Evolutionary conservation across 2,888 invertebrate species (phyloP), one percentile per base, ranked within the genome.

Genomic region (Pachycephus smyrnensis): DNA sequence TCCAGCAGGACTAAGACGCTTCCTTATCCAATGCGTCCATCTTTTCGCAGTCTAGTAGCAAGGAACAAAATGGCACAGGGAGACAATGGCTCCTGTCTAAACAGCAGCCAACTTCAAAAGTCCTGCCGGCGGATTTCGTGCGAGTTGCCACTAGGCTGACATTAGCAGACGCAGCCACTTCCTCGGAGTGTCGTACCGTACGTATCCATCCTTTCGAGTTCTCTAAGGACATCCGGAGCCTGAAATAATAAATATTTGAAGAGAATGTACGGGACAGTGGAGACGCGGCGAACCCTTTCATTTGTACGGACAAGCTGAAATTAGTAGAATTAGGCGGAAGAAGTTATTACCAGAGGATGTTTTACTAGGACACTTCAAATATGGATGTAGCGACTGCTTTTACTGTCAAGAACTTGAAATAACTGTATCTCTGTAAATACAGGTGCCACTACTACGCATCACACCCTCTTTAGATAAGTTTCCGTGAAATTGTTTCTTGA

Each of bases 241-340:
- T 86, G 88, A 86, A 89, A 90, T 87, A 88, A 90, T 88, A 90
- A 91, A 91, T 91, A 91, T 91, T 91, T 90, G 87, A 84, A 83
- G 15, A 73, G 35, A 32, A 78, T 75, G 84, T 83, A 88, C 84
- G 88, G 86, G 79, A 83, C 81, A 84, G 78, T 84, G 87, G 84
- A 86, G 83, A 87, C 85, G 88, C 88, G 85, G 83, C 85, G 87
- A 90, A 89, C 88, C 90, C 90, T 90, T 90, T 90, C 88, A 90
- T 91, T 91, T 89, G 90, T 90, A 88, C 84, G 87, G 86, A 90
- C 89, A 88, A 86, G 88, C 83, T 81, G 86, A 90, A 91, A 91
- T 91, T 91, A 90, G 91, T 88, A 86, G 84, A 79, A 79, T 74
- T 76, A 74, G 81, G 81, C 82, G 79, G 80, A 78, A 82, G 79